Evolutionary conservation across 2,888 invertebrate species (phyloP), one percentile per base, ranked within the genome.

Genomic region (Megastigmus dorsalis): DNA sequence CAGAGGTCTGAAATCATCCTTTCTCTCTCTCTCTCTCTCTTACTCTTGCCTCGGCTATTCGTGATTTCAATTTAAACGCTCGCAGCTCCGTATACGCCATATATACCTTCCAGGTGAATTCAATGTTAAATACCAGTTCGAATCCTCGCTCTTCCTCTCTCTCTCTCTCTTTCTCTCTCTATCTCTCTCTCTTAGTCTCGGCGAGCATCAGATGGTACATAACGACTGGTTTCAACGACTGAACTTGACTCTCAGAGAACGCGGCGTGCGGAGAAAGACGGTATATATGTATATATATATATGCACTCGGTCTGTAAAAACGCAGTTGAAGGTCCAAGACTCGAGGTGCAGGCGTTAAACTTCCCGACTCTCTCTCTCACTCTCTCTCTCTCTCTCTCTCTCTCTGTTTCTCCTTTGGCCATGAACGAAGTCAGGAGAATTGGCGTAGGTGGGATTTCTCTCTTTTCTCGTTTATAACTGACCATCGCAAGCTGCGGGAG

Each of bases 301-400:
- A n/a, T n/a, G n/a, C n/a, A n/a, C 57, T 41, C 78, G 77, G 80
- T 83, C 81, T 82, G 82, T 81, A 85, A 85, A 84, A 84, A 84
- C 83, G 13, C 79, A 78, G 80, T 81, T 80, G 82, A 83, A 84
- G 82, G 81, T 81, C 81, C 79, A 41, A 33, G 68, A 23, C 45
- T 36, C 68, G 30, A 13, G 60, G 50, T 59, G 59, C 59, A 66
- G 66, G 43, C 43, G 43, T 30, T n/a, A 54, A 62, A 41, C 15
- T 36, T 36, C 3, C 23, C 15, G 33, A 23, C 10, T 13, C 7
- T n/a, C n/a, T n/a, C n/a, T n/a, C n/a, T n/a, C n/a, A n/a, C n/a
- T n/a, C n/a, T n/a, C n/a, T n/a, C n/a, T n/a, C n/a, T n/a, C n/a
- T n/a, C n/a, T n/a, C n/a, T n/a, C n/a, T n/a, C n/a, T n/a, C n/a